phyloP scores from a whole-genome alignment of 2,113 vertebrate genomes.

The Rhinoderma darwinii region DNA sequence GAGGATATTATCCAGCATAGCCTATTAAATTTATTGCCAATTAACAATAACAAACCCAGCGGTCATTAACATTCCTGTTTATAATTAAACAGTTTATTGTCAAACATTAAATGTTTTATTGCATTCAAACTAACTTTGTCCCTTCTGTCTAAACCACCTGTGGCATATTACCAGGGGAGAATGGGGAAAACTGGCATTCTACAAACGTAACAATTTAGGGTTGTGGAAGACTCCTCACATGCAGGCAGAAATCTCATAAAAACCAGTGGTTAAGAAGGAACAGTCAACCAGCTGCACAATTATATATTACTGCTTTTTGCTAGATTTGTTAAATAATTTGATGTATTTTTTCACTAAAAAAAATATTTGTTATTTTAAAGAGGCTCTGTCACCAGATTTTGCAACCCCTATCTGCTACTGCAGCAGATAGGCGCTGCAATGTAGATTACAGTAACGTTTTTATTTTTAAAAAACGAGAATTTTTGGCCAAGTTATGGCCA shows the following conservation, averaged over 20 bases:
- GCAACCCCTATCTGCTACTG: no score
- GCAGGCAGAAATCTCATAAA: not conserved
- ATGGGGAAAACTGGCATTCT: not conserved
- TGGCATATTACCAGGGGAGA: not conserved
- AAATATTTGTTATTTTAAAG: no score
- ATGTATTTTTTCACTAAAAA: no score
- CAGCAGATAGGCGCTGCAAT: no score
- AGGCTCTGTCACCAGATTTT: no score
- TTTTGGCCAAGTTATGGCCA: no score
- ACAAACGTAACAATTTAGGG: not conserved
- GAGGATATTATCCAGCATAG: not conserved
- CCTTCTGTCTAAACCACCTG: not conserved
- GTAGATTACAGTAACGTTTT: no score
- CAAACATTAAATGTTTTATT: slow-evolving; percentile 23
- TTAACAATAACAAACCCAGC: slow-evolving; percentile 1
- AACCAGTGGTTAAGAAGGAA: not conserved
- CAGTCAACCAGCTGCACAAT: not conserved
- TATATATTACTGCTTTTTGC: not conserved
- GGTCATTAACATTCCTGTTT: slow-evolving; percentile 12
- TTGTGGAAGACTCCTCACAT: not conserved
- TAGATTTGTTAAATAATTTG: not conserved
- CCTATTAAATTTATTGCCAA: slow-evolving; percentile 18
- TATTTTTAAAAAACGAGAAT: no score
- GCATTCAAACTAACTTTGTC: slow-evolving; percentile 4
- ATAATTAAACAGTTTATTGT: slow-evolving; percentile 10